Evolutionary conservation across 2,113 vertebrate genomes (phyloP), one percentile per base, ranked within the genome.

Genomic region (Rhinolophus sinicus): DNA sequence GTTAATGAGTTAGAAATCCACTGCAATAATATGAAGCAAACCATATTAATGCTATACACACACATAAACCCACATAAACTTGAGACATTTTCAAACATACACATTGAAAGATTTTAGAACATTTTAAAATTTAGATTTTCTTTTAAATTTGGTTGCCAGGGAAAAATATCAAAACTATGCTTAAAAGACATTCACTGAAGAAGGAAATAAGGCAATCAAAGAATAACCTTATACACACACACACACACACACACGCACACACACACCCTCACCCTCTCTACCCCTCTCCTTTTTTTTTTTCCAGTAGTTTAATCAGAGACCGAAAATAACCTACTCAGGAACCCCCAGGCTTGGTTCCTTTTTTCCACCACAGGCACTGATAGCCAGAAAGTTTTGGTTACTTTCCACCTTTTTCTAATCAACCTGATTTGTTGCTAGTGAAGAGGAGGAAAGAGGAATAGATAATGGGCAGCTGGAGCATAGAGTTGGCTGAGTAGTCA

Each of bases 71-170:
- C 16, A 54, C 7, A 40, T 30, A 69, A 69, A 72, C 52, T 77
- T 44, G 47, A 73, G 44, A 87, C 58, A 18, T 85, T 89, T 95
- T 81, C 85, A 92, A 82, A 76, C 44, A 86, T 30, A 90, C 95
- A 40, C 44, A 73, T 7, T 21, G 38, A 84, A 90, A 87, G 11
- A 16, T 73, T 85, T 88, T 80, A 70, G 76, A 83, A 26, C 9
- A 88, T 73, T 94, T 96, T 90, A 54, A 87, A 96, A 56, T 83
- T 93, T 65, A 76, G 62, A 88, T 58, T 78, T 69, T 88, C 21
- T 92, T 22, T 89, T 87, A 62, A 83, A 80, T 28, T 69, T 35
- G 54, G n/a, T 95, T 82, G 82, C n/a, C 85, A 58, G 52, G 80
- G 1, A 35, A 7, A 47, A 35, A 62, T 69, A 50, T 26, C 13